Conservation (phyloP, 92 coral and sea anemone genomes). For the Phenganax stokvisi region DNA sequence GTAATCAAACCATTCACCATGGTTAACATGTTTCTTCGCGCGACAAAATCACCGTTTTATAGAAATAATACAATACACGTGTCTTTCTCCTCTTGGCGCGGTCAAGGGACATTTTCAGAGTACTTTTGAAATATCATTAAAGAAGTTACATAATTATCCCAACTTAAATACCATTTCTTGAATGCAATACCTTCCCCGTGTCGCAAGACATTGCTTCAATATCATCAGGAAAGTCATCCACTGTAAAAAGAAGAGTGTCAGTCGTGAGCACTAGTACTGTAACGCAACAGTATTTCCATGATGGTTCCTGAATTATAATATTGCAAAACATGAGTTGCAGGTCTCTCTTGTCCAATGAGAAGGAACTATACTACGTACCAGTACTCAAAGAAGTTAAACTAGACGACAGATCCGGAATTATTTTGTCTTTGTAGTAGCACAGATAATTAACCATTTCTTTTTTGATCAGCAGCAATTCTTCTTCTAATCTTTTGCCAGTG, state of each 20-base stretch:
- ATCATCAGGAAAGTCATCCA: constrained; percentile 15
- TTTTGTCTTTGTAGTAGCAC: constrained; percentile 22
- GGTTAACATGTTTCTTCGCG: no score
- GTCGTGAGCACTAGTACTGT: neutral
- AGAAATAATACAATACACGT: no score
- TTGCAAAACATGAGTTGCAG: neutral
- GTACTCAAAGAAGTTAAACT: constrained; percentile 13
- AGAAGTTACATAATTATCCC: no score
- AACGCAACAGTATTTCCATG: neutral
- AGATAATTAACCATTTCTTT: constrained; percentile 28
- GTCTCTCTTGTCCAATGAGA: neutral
- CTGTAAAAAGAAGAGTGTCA: neutral
- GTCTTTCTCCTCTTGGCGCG: no score
- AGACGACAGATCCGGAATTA: constrained; percentile 4
- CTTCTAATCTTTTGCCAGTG: constrained; percentile 27
- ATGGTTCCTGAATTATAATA: neutral
- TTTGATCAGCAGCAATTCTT: constrained; percentile 20
- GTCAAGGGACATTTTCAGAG: no score
- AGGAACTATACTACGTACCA: neutral
- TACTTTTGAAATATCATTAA: neutral
- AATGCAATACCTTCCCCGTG: neutral
- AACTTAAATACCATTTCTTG: neutral
- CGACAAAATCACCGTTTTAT: no score
- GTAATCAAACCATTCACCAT: no score
- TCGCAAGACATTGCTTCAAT: neutral